phyloP scores from a whole-genome alignment of 2,888 invertebrate genomes.

The Helleia helle region DNA sequence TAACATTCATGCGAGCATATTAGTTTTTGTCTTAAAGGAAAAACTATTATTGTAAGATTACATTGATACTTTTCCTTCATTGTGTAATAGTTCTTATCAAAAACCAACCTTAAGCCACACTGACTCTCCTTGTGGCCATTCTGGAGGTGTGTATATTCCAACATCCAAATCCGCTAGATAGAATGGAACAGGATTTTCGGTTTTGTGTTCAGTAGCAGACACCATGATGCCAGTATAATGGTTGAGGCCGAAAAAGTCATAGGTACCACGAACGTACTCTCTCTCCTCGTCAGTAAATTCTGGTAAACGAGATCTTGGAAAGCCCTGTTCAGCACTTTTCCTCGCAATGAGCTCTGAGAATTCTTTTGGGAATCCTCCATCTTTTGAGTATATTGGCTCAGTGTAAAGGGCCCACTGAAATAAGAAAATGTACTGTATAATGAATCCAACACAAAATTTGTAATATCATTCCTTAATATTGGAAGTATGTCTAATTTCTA shows the following conservation, averaged over 20 bases:
- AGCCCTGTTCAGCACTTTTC: conserved; percentile 62
- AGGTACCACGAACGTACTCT: conserved; percentile 28
- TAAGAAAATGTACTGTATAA: no score
- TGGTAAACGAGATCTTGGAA: conserved; percentile 45
- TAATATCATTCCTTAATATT: no score
- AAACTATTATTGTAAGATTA: no score
- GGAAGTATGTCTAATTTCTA: no score
- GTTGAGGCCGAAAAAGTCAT: conserved; percentile 66
- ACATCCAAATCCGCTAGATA: conserved; percentile 22
- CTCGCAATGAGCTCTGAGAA: conserved; percentile 68
- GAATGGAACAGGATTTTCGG: conserved; percentile 20
- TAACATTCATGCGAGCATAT: no score
- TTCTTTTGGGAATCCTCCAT: conserved; percentile 74
- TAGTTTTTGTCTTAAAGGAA: no score
- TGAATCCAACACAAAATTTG: no score
- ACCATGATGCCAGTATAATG: conserved; percentile 68
- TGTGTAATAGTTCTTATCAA: no score
- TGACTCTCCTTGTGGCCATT: conserved; percentile 25
- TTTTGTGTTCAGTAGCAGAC: conserved; percentile 24
- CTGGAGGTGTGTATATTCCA: conserved; percentile 18
- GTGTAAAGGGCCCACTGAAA: conserved; percentile 69
- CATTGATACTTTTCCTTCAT: no score
- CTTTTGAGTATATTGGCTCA: conserved; percentile 71
- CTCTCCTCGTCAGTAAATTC: conserved; percentile 46
- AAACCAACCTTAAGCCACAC: conserved; percentile 19